Conservation (phyloP, 2,888 invertebrate genomes). For the Leptinotarsa haldemani region DNA sequence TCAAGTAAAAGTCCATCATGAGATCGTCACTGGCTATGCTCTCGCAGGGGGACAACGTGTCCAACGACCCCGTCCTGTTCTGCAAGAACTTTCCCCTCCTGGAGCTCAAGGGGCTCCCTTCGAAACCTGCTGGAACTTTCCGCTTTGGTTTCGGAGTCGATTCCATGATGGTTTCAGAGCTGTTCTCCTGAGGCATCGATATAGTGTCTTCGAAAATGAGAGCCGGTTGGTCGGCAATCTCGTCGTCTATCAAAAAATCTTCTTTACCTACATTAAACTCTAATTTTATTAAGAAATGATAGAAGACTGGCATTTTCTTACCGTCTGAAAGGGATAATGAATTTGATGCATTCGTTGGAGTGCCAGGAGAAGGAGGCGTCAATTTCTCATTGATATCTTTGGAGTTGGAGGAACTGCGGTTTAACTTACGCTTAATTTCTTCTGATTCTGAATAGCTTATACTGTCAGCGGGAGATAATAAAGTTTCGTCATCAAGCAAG, state of each 20-base stretch:
- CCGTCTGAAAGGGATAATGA: slow-evolving; percentile 86
- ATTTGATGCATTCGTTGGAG: slow-evolving; percentile 82
- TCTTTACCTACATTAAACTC: slow-evolving; percentile 66
- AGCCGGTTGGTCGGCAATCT: slow-evolving; percentile 91
- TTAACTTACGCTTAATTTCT: slow-evolving; percentile 65
- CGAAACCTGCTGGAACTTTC: slow-evolving; percentile 56
- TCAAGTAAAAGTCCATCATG: slow-evolving; percentile 85
- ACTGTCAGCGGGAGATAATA: slow-evolving; percentile 80
- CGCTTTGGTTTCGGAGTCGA: slow-evolving; percentile 55
- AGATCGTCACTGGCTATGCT: slow-evolving; percentile 89
- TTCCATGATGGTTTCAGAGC: slow-evolving; percentile 61
- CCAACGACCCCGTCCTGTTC: slow-evolving; percentile 75
- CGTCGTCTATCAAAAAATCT: slow-evolving; percentile 88
- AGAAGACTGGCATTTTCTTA: not conserved
- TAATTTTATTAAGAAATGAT: too few relatives aligned
- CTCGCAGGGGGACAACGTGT: slow-evolving; percentile 85
- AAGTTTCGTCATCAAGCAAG: slow-evolving; percentile 82
- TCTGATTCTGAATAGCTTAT: slow-evolving; percentile 75
- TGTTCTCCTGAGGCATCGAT: slow-evolving; percentile 52
- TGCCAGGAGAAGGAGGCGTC: slow-evolving; percentile 72
- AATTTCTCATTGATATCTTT: slow-evolving; percentile 66
- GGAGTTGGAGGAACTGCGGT: slow-evolving; percentile 65
- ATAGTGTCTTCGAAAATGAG: slow-evolving; percentile 79
- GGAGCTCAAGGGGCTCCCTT: slow-evolving; percentile 62
- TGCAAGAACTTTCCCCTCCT: slow-evolving; percentile 54